Base-by-base conservation (phyloP, 2,888 invertebrate species). In the Heliconius hortense region DNA sequence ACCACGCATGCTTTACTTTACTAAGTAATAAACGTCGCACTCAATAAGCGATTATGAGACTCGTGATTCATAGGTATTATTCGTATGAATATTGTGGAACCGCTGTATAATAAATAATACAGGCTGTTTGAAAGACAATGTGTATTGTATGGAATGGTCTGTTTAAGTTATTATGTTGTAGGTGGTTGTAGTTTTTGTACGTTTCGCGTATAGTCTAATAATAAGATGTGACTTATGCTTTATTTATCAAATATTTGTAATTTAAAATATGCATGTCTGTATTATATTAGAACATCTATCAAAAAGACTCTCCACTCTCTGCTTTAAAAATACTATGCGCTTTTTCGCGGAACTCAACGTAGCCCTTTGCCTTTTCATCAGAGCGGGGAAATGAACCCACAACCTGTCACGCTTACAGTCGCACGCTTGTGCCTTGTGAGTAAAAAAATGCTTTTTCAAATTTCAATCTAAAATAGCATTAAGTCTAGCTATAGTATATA, bases 1-100 rank as follows among this genome's bases (percentile, higher is more conserved):
- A 85, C 48, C 68, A 62, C 82, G 85, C 81, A 77, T 82, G 82
- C 83, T 84, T 84, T 80, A 81, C 78, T 88, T 88, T 87, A 87
- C 86, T 82, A 79, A 82, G 78, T 82, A 80, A 85, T 87, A 84
- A 86, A 80, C 77, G 78, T 83, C 83, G 78, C 76, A 78, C 74
- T 70, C 68, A 39, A 69, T 28, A 48, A 35, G 68, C 66, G 39
- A 68, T 72, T 43, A 71, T 56, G 56, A 48, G 62, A 1, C 24
- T 74, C 3, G 28, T 71, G 70, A 69, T 62, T 74, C 69, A 60
- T 62, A 63, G 24, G 7, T 21, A 62, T 18, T 71, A 56, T 56
- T n/a, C n/a, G n/a, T 56, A 62, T 39, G 60, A 39, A 71, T 60
- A 69, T 63, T 62, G 39, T 63, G 18, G 31, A 74, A 74, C 60